Evolutionary conservation across 2,797 vertebrate species (phyloP).

Genomic region (Phataginus tricuspis): DNA sequence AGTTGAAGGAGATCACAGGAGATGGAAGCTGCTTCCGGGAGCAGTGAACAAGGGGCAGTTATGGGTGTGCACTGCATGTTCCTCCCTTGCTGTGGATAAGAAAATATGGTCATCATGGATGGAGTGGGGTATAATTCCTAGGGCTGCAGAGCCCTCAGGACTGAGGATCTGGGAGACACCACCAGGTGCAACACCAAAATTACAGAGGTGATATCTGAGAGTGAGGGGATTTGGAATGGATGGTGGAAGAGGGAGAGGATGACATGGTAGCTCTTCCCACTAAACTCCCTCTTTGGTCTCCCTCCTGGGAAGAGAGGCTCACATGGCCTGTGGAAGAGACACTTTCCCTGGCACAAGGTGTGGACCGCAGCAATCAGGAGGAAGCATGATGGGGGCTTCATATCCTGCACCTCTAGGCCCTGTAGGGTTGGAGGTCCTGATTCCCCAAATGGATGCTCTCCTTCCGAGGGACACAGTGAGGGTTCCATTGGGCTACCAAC

Average conservation of each 20-base stretch:
- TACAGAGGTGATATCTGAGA: background rate
- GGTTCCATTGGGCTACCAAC: background rate
- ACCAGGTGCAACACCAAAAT: background rate
- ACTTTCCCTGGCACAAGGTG: background rate
- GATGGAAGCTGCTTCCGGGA: background rate
- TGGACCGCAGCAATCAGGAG: background rate
- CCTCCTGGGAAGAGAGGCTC: background rate
- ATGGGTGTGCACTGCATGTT: too few relatives aligned
- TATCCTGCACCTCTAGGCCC: background rate
- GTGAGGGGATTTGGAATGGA: background rate
- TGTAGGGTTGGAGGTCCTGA: background rate
- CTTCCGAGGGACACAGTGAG: background rate
- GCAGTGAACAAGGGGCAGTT: background rate
- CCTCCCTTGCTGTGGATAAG: background rate
- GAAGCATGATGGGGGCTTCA: fast-evolving
- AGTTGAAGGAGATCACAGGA: background rate
- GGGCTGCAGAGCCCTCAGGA: background rate
- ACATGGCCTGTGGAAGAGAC: background rate
- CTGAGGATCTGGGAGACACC: background rate
- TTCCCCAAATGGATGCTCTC: background rate
- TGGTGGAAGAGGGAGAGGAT: background rate
- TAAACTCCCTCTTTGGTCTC: background rate
- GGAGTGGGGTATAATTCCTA: background rate
- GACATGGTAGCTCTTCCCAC: background rate
- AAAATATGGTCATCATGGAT: background rate